Percentiles rank a stretch among this genome's conserved stretches.
Conservation (phyloP, 2,888 invertebrate genomes). For the Podabrus alpinus region DNA sequence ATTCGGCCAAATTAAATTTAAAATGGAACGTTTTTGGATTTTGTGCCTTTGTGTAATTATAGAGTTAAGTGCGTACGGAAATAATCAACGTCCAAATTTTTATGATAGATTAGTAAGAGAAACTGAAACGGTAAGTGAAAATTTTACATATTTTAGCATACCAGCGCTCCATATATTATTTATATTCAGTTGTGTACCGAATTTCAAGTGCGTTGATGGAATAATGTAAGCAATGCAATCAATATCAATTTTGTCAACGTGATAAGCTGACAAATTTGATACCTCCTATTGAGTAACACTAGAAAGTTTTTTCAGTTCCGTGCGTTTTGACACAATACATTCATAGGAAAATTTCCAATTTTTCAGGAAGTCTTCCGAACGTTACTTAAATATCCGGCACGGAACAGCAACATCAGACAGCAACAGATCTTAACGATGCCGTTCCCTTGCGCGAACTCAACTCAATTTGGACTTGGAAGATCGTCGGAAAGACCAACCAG, state of each 20-base stretch:
- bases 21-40: not conserved
- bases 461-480: constrained; percentile 45
- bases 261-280: not conserved
- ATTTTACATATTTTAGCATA: not conserved
- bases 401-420: not conserved
- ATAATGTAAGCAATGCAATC: not conserved
- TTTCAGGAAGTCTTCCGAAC: not conserved
- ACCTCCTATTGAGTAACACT: not conserved
- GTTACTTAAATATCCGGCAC: constrained; percentile 1
- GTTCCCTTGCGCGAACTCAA: constrained; percentile 63
- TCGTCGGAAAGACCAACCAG: constrained; percentile 60
- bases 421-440: constrained; percentile 60
- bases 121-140: not conserved
- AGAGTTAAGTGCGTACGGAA: not conserved
- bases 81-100: not conserved
- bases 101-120: not conserved
- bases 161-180: not conserved
- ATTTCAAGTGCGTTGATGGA: not conserved
- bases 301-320: not conserved
- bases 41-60: not conserved
- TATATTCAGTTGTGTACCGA: not conserved
- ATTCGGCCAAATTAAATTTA: not conserved
- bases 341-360: not conserved
- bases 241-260: not conserved
- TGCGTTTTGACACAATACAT: not conserved